A percentile compares a stretch with the other conserved stretches of the same genome.
Conservation (phyloP, 2,797 vertebrate species). For the Syndactyla subalaris region DNA sequence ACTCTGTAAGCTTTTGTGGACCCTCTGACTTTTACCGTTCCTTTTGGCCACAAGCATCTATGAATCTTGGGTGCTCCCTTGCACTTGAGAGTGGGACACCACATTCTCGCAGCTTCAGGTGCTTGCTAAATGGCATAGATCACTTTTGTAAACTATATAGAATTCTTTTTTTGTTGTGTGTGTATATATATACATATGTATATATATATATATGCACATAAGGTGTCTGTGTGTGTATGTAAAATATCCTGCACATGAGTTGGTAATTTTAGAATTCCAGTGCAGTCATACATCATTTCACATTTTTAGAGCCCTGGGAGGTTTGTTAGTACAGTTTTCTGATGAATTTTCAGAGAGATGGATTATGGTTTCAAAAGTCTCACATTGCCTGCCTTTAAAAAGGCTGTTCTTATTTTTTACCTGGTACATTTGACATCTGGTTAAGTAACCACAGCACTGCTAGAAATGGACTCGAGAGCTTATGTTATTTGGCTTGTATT, state of each 20-base stretch:
- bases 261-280: not conserved
- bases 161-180: not conserved
- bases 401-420: not conserved
- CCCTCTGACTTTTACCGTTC: not conserved
- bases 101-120: not conserved
- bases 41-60: not conserved
- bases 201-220: accelerated
- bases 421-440: not conserved
- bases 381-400: not conserved
- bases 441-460: not conserved
- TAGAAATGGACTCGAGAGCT: not conserved
- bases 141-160: not conserved
- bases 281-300: not conserved
- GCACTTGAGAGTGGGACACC: not conserved
- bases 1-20: not conserved
- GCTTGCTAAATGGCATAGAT: not conserved
- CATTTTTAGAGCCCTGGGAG: not conserved
- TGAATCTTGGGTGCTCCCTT: not conserved
- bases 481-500: not conserved
- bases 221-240: not conserved
- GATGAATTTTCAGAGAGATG: not conserved
- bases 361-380: not conserved
- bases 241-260: not conserved
- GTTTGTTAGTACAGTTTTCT: not conserved
- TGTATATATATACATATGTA: accelerated